phyloP scores from a whole-genome alignment of 2,888 invertebrate species.

The Drosophila setosimentum region DNA sequence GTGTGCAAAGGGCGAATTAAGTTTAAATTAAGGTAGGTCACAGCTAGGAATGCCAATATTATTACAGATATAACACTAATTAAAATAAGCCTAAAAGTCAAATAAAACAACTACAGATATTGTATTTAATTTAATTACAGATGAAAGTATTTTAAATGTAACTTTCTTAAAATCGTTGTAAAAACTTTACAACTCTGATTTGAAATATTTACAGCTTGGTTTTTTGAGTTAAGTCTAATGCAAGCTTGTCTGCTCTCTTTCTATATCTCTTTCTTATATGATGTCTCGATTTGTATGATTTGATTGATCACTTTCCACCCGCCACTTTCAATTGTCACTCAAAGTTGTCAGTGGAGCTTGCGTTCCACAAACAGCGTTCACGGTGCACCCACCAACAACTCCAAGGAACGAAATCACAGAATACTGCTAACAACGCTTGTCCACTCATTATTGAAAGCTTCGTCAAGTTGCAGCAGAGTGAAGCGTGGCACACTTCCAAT shows the following conservation, averaged over 20 bases:
- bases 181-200: not conserved
- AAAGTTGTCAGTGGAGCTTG: constrained; percentile 33
- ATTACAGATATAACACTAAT: not conserved
- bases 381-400: constrained; percentile 3
- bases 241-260: not conserved
- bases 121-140: too few species aligned
- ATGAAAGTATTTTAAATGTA: not conserved
- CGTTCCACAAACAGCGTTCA: constrained; percentile 36
- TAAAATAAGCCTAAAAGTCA: not conserved
- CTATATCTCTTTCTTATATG: too few species aligned
- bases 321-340: constrained; percentile 5
- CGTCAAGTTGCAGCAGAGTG: constrained; percentile 42
- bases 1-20: constrained; percentile 4
- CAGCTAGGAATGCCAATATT: not conserved
- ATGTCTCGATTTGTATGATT: constrained; percentile 3
- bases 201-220: not conserved
- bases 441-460: constrained; percentile 35
- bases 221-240: not conserved
- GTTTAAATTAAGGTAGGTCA: constrained; percentile 58
- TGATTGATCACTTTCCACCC: constrained; percentile 2
- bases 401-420: constrained; percentile 9
- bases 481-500: constrained; percentile 67
- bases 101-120: not conserved
- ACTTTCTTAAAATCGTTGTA: not conserved
- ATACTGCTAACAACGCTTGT: constrained; percentile 26